Evolutionary conservation across 2,113 vertebrate genomes (phyloP), one percentile per base, ranked within the genome.

Genomic region (Columbina picui): DNA sequence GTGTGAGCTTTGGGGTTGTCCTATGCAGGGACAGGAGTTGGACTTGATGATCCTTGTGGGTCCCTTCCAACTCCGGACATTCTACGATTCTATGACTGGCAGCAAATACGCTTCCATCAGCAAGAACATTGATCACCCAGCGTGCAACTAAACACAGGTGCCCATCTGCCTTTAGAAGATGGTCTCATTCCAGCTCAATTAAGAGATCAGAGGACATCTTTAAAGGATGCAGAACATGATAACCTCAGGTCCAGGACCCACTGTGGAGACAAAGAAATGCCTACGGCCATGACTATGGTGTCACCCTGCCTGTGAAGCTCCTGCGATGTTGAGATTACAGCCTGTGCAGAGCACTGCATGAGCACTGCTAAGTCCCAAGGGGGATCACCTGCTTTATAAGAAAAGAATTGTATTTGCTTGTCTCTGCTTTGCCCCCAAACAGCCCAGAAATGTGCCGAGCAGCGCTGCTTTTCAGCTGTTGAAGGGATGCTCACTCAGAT

Each of bases 41-140:
- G 43, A 45, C 43, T 45, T 2, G 8, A 19, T 45, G 43, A 45
- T 45, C 43, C 43, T 45, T 45, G 43, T 45, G 43, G 43, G 43
- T 45, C 43, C 43, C 43, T 45, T 19, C 43, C 43, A 19, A 45
- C 43, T 45, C 43, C 18, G 43, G 18, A 45, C 18, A 19, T 19
- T 45, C 43, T 45, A 14, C 19, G 43, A 45, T 45, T 45, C 43
- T 45, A 18, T 19, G 43, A 63, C 32, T 6, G 41, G 22, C 47
- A 88, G 45, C n/a, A 80, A 77, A 60, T 1, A 1, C 0, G 0
- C 16, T 82, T 16, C 18, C 26, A 41, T 18, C n/a, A 19, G 65
- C 74, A 55, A 55, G 21, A 57, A 10, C 13, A 49, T 63, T 36
- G 74, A 36, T 55, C 61, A 71, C 19, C 21, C 56, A 25, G 38